Base-by-base conservation (phyloP, 2,888 invertebrate genomes). In the Netelia inedita region DNA sequence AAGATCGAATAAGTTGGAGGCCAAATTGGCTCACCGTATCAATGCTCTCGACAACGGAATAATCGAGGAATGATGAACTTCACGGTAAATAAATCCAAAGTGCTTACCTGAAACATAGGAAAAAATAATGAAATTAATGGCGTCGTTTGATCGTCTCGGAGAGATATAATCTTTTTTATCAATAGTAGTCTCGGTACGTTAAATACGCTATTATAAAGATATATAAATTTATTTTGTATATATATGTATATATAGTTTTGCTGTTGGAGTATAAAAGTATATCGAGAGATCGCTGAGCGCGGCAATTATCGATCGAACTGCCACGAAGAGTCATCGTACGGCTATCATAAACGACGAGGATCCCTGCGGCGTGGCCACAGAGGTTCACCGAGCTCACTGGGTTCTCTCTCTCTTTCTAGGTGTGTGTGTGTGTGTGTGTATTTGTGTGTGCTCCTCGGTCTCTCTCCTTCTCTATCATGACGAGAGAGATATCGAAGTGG, bases 61-160 rank as follows among this genome's bases (percentile, higher is more conserved):
- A 41, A 75, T 28, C 14, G 1, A 57, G n/a, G 14, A n/a, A 66
- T 10, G 10, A 57, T 65, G 28, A 6, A 63, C n/a, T 6, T 63
- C 14, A 16, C 1, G 10, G n/a, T 72, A 16, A 63, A 76, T 53
- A 65, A 21, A 74, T 82, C 57, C 79, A 82, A 71, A 41, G 63
- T 75, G 89, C 92, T 92, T 91, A 92, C 92, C 92, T 91, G 90
- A 35, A 92, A 92, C 90, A 91, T 28, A 90, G 76, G 86, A 85
- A 85, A 87, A 85, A 69, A 69, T 23, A 82, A 78, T 69, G 63
- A 79, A 59, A 84, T 85, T 81, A 85, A 80, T 72, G 19, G n/a
- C 10, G n/a, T 63, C 50, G 11, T 50, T 79, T 46, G 68, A 41
- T 65, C 16, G 16, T 46, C 10, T 19, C 14, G 21, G 41, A 43